Conservation (phyloP, 1,140 invertebrate species). For the Drosophila teissieri region DNA sequence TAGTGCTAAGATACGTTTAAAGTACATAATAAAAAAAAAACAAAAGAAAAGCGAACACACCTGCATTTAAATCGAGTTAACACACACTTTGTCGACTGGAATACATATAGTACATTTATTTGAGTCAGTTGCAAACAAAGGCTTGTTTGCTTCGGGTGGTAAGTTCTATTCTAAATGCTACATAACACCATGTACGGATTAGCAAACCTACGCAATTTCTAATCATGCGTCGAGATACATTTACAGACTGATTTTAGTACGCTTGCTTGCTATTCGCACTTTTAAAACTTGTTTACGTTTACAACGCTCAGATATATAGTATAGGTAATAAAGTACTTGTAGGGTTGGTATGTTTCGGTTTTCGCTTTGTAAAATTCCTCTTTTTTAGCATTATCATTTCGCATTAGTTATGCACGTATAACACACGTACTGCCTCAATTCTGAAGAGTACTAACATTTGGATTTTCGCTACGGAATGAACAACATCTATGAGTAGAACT, state of each 20-base stretch:
- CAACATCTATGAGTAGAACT: conserved; percentile 60
- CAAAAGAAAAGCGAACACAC: conserved; percentile 27
- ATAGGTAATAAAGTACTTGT: conserved; percentile 67
- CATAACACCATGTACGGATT: conserved; percentile 64
- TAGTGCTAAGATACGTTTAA: conserved; percentile 53
- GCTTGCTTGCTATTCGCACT: conserved; percentile 22
- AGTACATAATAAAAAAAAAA: conserved; percentile 57
- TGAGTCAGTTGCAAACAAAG: conserved; percentile 65
- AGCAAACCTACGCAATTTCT: conserved; percentile 48
- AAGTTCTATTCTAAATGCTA: conserved; percentile 74
- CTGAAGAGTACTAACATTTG: conserved; percentile 48
- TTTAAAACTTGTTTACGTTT: conserved; percentile 62
- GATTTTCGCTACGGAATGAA: conserved; percentile 64
- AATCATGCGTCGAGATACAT: conserved; percentile 28
- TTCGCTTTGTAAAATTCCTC: conserved; percentile 66
- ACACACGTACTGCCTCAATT: conserved; percentile 65
- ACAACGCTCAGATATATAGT: conserved; percentile 54
- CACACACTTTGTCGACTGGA: conserved; percentile 1
- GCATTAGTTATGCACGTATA: conserved; percentile 57
- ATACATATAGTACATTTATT: conserved; percentile 69
- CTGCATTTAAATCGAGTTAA: conserved; percentile 20
- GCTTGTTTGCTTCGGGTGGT: conserved; percentile 54
- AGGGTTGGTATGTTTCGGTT: conserved; percentile 58
- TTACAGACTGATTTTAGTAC: conserved; percentile 24
- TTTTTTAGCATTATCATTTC: conserved; percentile 11